Percentiles rank a stretch among this genome's conserved stretches.
Conservation (phyloP, 2,888 invertebrate species). For the Oligia strigilis region DNA sequence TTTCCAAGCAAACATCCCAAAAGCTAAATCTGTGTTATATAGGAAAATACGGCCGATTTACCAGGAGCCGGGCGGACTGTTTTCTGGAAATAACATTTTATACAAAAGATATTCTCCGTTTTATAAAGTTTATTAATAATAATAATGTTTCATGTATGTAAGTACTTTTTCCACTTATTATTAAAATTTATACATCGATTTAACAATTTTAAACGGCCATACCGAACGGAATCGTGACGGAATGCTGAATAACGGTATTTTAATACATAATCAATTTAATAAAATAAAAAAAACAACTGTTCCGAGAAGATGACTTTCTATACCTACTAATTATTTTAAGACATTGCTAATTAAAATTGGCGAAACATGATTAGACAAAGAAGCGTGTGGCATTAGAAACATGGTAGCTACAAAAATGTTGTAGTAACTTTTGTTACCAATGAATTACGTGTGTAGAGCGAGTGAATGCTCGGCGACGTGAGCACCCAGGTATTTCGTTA, state of each 20-base stretch:
- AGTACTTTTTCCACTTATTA: background rate
- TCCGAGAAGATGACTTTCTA: constrained; percentile 1
- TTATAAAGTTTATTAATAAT: background rate
- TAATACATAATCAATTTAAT: constrained; percentile 3
- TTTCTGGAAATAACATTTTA: background rate
- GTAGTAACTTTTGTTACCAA: constrained; percentile 29
- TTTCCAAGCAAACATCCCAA: background rate
- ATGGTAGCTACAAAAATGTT: background rate
- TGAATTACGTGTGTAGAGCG: constrained; percentile 5
- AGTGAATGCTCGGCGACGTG: constrained; percentile 18
- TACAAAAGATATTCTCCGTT: background rate
- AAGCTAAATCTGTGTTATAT: background rate
- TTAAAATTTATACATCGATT: background rate
- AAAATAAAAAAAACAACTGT: background rate
- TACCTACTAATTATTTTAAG: constrained; percentile 19
- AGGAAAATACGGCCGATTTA: background rate
- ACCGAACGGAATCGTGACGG: background rate
- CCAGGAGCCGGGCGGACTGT: background rate
- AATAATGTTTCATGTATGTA: background rate
- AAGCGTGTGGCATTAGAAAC: constrained; percentile 2
- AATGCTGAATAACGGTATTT: background rate
- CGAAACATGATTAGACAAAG: constrained; percentile 18
- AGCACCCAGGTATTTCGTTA: constrained; percentile 56
- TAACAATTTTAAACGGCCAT: background rate
- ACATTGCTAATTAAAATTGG: constrained; percentile 22